Evolutionary conservation across 2,113 vertebrate genomes (phyloP), one percentile per base, ranked within the genome.

Genomic region (Ophiodon elongatus): DNA sequence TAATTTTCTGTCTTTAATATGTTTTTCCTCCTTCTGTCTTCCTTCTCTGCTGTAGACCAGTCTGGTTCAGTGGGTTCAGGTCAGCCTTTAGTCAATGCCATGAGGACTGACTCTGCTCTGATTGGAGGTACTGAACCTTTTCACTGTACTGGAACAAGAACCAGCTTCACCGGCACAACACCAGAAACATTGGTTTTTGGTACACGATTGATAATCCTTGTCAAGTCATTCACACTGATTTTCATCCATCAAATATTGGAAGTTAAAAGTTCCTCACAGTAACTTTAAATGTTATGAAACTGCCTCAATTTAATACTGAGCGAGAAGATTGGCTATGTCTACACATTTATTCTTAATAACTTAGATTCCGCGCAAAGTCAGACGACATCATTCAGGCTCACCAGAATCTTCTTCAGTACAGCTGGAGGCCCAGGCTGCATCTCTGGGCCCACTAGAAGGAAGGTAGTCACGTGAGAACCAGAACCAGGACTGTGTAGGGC

Each of bases 61-160:
- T 96, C 97, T 85, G 96, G 97, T 94, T 94, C 97, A 80, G 93
- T 95, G 95, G 96, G 96, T 89, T 95, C 97, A 77, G 96, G 96
- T 93, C 92, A 97, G 27, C 97, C 97, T 63, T 93, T 98, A 94
- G 93, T 96, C 90, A 97, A 97, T 95, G 94, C 95, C 88, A 96
- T 97, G 90, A 95, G 87, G 96, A 97, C 93, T 73, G 97, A 98
- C 92, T 98, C 97, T 47, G 98, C 98, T 90, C 92, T 99, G 85
- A 97, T 99, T 91, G 97, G 98, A 98, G 98, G 98, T 99, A 99
- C 84, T 75, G 45, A 78, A 86, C 87, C 73, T 47, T 62, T 84
- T 90, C 50, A 66, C 17, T 10, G 1, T 68, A 11, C 31, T 59
- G 19, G 2, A 70, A 68, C 29, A n/a, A 13, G 3, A 31, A 56